phyloP scores from a whole-genome alignment of 2,888 invertebrate genomes.

The Cheilosia vernalis region DNA sequence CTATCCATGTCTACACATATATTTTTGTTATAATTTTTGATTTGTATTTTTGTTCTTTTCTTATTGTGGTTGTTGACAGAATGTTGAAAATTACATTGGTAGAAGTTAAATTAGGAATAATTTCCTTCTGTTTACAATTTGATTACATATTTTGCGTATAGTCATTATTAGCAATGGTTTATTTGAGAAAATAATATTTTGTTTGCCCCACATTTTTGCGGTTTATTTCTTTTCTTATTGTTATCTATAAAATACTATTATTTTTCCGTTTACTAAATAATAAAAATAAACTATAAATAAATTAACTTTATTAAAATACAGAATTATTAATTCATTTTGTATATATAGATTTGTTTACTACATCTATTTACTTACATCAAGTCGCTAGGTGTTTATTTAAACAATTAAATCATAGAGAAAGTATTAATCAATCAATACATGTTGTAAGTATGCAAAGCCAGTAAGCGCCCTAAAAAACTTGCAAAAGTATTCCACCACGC shows the following conservation, averaged over 20 bases:
- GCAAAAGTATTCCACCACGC: too few species aligned
- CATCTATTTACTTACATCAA: too few species aligned
- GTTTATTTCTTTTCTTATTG: conserved; percentile 53
- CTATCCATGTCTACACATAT: neutral
- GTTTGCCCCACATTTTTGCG: conserved; percentile 6
- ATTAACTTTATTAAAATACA: conserved; percentile 65
- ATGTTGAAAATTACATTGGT: conserved; percentile 28
- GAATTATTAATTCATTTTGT: neutral
- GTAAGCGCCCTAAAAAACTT: too few species aligned
- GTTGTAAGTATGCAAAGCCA: too few species aligned
- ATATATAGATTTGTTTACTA: too few species aligned
- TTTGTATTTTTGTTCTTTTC: conserved; percentile 55
- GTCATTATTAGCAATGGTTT: conserved; percentile 70
- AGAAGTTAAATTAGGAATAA: conserved; percentile 12
- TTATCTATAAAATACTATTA: conserved; percentile 61
- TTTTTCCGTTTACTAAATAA: conserved; percentile 58
- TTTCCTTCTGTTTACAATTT: conserved; percentile 26
- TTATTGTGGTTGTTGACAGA: conserved; percentile 13
- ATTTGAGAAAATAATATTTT: conserved; percentile 17
- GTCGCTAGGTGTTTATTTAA: too few species aligned
- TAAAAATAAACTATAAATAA: conserved; percentile 65
- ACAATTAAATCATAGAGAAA: too few species aligned
- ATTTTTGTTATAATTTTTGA: conserved; percentile 32
- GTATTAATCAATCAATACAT: too few species aligned
- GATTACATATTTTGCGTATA: conserved; percentile 57